Evolutionary conservation across 64 coral and sea anemone species (phyloP).

Genomic region (Pocillopora verrucosa): DNA sequence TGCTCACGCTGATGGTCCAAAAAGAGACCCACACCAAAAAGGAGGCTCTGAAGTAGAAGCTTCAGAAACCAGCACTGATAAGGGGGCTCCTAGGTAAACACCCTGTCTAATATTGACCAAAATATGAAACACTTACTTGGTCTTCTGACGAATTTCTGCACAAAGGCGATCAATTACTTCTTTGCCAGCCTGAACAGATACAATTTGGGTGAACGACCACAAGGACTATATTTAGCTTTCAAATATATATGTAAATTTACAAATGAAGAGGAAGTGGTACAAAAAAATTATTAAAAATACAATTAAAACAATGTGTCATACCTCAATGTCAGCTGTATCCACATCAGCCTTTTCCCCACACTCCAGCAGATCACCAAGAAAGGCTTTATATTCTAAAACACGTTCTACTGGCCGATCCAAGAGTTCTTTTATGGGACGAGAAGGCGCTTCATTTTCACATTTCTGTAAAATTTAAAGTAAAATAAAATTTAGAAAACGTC

Average conservation of each 20-base stretch:
- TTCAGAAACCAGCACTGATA: no score
- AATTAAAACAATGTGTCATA: background rate
- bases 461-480: background rate
- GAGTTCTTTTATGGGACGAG: conserved; percentile 41
- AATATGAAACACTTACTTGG: conserved; percentile 43
- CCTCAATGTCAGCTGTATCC: conserved; percentile 55
- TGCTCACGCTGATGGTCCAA: no score
- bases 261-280: no score
- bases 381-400: conserved; percentile 59
- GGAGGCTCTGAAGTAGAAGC: background rate
- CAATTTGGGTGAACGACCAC: background rate
- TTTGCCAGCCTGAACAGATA: conserved; percentile 42
- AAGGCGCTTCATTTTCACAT: conserved; percentile 29
- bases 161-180: conserved; percentile 61
- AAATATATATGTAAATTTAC: no score
- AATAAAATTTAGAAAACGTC: background rate
- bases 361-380: conserved; percentile 32
- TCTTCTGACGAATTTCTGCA: conserved; percentile 56
- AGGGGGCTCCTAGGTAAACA: background rate
- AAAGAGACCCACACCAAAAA: background rate
- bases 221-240: background rate
- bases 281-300: background rate
- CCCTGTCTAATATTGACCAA: background rate
- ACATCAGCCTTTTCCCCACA: conserved; percentile 41
- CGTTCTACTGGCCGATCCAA: conserved; percentile 49